Base-by-base conservation (phyloP, 2,797 vertebrate genomes). In the Centropyge bicolor region DNA sequence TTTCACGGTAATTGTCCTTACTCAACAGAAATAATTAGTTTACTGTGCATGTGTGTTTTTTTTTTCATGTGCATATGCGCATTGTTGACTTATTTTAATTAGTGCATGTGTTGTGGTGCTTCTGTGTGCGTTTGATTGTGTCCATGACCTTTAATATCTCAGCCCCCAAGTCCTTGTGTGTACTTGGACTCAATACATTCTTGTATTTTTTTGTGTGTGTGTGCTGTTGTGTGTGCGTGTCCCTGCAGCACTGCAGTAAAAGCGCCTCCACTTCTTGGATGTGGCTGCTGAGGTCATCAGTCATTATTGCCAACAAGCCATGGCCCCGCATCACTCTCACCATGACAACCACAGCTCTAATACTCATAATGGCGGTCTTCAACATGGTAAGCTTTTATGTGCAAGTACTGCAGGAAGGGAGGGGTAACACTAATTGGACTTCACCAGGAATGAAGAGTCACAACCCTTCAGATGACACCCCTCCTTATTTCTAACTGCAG, bases 311-410 rank as follows among this genome's bases (percentile, higher is more conserved):
- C 80, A 97, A 96, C 91, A 96, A 95, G 76, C 97, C 97, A 57
- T 98, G 97, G 97, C 97, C 96, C 0, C 94, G 97, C 59, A 96
- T 97, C 91, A 96, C 94, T 41, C 96, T 98, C 91, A 98, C 97
- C 6, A 86, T 98, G 89, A 94, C 96, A 90, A 97, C 96, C 72
- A 98, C 97, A 0, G 92, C 95, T 89, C 95, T 98, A 88, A 96
- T 97, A 88, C 89, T 98, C 68, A 95, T 91, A 83, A 98, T 98
- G 97, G 97, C 97, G 6, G 93, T 98, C 76, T 97, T 98, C 94
- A 98, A 98, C 92, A 98, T 98, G 97, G 97, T 98, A 95, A 95
- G 96, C 66, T 81, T 84, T 69, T 40, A 64, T 77, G 72, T 82
- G 31, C 24, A 69, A 52, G 38, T 67, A 46, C 46, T 74, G 46